phyloP scores from a whole-genome alignment of 2,888 invertebrate genomes.

The Gymnosoma rotundatum region DNA sequence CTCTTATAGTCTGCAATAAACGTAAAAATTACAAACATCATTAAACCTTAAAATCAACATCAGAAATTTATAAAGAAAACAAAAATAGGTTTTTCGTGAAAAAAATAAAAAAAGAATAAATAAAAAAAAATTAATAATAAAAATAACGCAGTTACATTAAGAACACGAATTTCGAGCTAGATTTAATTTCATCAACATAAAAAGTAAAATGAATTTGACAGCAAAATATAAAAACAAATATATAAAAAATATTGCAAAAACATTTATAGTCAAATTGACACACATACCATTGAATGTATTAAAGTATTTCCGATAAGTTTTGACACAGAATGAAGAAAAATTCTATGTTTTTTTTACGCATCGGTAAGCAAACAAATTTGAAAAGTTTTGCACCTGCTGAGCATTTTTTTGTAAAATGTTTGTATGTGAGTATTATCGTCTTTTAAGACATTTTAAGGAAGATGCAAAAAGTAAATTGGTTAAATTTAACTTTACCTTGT shows the following conservation, averaged over 20 bases:
- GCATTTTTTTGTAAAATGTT: not conserved
- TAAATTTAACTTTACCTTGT: too few species aligned
- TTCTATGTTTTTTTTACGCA: not conserved
- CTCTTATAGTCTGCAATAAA: not conserved
- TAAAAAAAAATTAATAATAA: not conserved
- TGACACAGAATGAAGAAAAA: not conserved
- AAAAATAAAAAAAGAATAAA: not conserved
- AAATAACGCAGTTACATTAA: not conserved
- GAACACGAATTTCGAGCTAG: not conserved
- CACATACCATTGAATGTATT: not conserved
- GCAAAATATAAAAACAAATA: not conserved
- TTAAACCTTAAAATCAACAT: not conserved
- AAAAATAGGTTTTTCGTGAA: not conserved
- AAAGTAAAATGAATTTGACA: not conserved
- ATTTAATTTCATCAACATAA: not conserved
- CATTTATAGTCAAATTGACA: not conserved
- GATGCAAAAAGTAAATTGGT: not conserved
- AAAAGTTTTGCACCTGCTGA: constrained; percentile 42
- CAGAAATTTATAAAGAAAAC: not conserved
- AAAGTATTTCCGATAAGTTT: not conserved
- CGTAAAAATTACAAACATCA: not conserved
- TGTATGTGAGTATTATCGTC: constrained; percentile 40
- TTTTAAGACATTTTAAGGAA: constrained; percentile 11
- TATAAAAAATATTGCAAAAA: too few species aligned
- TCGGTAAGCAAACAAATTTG: not conserved